Evolutionary conservation across 2,888 invertebrate species (phyloP), one percentile per base, ranked within the genome.

Genomic region (Serripes groenlandicus): DNA sequence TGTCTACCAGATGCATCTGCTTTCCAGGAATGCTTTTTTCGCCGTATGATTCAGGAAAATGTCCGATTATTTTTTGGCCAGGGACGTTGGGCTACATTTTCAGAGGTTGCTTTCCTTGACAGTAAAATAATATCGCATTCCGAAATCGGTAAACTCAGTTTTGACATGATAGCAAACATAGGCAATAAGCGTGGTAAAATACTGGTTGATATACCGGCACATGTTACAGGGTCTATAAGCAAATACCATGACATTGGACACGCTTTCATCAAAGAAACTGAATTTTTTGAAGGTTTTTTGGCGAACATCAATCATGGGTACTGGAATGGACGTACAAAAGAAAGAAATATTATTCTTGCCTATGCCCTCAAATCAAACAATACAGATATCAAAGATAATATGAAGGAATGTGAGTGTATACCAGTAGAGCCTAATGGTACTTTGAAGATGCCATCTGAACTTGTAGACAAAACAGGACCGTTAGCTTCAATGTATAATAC

Each of bases 401-500:
- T 32, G 26, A 49, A 42, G 7, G 66, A 66, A 30, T 58, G 37
- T 15, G 58, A 49, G 42, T 78, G 81, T 49, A 83, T 83, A 30
- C 82, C 82, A 34, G 49, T 75, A 26, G 52, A 70, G 32, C 71
- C 75, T 28, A 60, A 66, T 52, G 75, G 68, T 11, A 37, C 21
- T 23, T 35, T 83, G 18, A 84, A 77, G 58, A 78, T 54, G 54
- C 89, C 91, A 23, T 34, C 26, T 7, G 86, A 91, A 42, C 77
- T 93, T 26, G 77, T 93, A 23, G 83, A 91, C 79, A 91, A 90
- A 5, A 56, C 58, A 5, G 75, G 88, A 34, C 34, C 69, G 11
- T 42, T 89, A 7, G 82, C 90, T 18, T 34, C 60, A 3, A 79
- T 93, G 68, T 93, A 86, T 60, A 23, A 42, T 0, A 62, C 64